Conservation (phyloP, 1,140 invertebrate genomes). For the Zaprionus ghesquierei region DNA sequence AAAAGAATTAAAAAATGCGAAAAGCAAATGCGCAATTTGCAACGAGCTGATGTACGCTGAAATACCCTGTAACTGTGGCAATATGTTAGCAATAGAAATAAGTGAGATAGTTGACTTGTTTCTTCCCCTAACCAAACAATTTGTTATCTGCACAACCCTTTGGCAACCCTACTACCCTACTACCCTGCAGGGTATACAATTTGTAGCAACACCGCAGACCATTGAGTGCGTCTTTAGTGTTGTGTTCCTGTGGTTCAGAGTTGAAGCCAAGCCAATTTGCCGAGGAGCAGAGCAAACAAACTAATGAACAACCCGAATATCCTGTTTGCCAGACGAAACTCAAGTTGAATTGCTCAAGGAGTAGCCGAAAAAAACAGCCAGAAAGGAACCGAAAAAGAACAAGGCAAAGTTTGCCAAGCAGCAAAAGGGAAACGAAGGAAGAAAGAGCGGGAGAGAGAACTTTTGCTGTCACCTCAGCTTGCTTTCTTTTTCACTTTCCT, state of each 20-base stretch:
- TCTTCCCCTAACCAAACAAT: too few species aligned
- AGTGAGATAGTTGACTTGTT: too few species aligned
- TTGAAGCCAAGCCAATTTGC: slow-evolving; percentile 42
- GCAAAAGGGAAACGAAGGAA: not conserved
- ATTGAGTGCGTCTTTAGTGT: not conserved
- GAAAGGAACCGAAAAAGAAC: not conserved
- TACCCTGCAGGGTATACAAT: slow-evolving; percentile 24
- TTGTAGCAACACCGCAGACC: not conserved
- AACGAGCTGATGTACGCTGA: not conserved
- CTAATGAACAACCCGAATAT: slow-evolving; percentile 62
- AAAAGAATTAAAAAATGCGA: slow-evolving; percentile 24
- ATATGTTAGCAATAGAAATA: too few species aligned
- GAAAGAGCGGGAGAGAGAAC: too few species aligned
- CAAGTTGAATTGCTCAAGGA: not conserved
- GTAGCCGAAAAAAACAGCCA: not conserved
- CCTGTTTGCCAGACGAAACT: slow-evolving; percentile 61
- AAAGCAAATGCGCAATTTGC: not conserved
- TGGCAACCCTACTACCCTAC: not conserved
- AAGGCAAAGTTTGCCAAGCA: not conserved
- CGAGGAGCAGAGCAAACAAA: not conserved
- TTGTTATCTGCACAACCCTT: not conserved
- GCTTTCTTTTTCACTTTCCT: not conserved
- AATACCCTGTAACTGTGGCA: not conserved
- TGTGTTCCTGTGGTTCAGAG: too few species aligned
- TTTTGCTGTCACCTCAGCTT: not conserved